Base-by-base conservation (phyloP, 1,140 invertebrate genomes). In the Brachionus koreanus region DNA sequence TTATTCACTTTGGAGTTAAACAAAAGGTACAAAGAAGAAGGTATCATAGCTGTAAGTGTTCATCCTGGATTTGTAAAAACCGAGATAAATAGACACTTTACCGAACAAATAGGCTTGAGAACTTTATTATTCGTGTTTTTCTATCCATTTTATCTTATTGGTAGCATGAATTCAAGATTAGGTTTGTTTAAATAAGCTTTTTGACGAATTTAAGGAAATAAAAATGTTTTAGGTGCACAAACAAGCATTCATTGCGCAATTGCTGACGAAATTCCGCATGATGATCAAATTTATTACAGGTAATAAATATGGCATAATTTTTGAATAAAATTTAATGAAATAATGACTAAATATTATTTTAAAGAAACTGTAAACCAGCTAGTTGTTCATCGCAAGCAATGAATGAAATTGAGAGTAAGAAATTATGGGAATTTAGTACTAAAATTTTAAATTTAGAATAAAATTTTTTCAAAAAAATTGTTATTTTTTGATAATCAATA, bases 11-110 rank as follows among this genome's bases (percentile, higher is more conserved):
- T 87, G 37, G 92, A 93, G 86, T 86, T 94, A 5, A 87, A 89
- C 3, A 84, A 83, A 82, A 43, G 74, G 65, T 84, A 86, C 39
- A 67, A 83, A 88, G 88, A 86, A 3, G 88, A 91, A 19, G 91
- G 92, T 12, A 92, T 97, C 0, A 94, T 92, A 0, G 93, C 91
- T 0, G 95, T 96, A 87, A 94, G 92, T 85, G 87, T 95, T 7
- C 94, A 96, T 89, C 95, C 95, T 4, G 94, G 94, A 2, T 90
- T 95, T 86, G 93, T 95, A 39, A 90, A 90, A 61, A 95, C 94
- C 0, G 92, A 94, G 82, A 85, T 95, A 0, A 91, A 91, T 42
- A 91, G 93, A 39, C 91, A 95, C 86, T 91, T 95, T 91, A 88
- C 91, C 83, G 85, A 77, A 77, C 12, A 29, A 77, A 9, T 33